These are phyloP conservation scores for Norana najaformis DNA, from an alignment of 2,888 invertebrate genomes.

Conservation along the genomic window DNA sequence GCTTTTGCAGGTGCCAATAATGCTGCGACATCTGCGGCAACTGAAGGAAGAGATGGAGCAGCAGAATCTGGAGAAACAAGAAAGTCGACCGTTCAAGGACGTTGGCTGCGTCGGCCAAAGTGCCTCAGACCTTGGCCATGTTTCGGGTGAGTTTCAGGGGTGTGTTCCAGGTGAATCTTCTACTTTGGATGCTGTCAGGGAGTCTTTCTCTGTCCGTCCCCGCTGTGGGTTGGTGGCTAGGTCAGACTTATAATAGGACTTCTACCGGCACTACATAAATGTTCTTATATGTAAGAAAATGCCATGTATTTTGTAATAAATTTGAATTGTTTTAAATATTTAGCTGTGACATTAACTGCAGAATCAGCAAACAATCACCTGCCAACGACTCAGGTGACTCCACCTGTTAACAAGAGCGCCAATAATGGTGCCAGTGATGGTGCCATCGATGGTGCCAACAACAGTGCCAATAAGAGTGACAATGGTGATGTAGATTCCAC, in stretches of 20 bases:
- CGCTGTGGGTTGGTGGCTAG: no score
- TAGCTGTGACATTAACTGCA: background rate
- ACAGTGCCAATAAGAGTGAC: background rate
- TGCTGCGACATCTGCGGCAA: constrained; percentile 28
- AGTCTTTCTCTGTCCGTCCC: no score
- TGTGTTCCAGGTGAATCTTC: no score
- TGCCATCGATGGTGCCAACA: background rate
- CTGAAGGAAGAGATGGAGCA: constrained; percentile 28
- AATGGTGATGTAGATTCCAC: background rate
- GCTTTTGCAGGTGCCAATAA: constrained; percentile 29
- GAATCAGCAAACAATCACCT: background rate
- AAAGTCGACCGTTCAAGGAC: constrained; percentile 31
- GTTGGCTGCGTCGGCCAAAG: constrained; percentile 15
- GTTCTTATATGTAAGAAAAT: no score
- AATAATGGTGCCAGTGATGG: background rate
- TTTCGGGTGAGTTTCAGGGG: background rate
- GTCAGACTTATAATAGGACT: no score
- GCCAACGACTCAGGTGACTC: background rate
- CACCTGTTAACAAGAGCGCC: background rate
- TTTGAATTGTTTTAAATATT: background rate
- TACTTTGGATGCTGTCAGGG: no score
- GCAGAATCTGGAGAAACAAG: background rate
- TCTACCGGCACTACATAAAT: no score
- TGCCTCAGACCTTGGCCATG: background rate
- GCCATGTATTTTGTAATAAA: no score